phyloP scores from a whole-genome alignment of 1,140 invertebrate genomes.

The Brachystomella parvula region DNA sequence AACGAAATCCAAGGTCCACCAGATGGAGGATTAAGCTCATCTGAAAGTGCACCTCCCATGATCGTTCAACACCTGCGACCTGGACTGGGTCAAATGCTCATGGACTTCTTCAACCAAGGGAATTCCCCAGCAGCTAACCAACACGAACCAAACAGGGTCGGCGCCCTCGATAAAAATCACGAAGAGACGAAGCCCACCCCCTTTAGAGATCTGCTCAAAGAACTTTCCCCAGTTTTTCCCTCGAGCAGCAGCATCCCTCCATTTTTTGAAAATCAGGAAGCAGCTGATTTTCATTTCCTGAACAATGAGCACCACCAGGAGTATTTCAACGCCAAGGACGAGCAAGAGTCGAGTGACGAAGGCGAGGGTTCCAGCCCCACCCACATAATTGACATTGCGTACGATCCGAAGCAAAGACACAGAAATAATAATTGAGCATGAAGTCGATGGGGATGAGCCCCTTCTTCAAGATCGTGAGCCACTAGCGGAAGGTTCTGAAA shows the following conservation, averaged over 20 bases:
- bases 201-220: constrained; percentile 19
- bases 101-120: constrained; percentile 21
- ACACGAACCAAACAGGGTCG: neutral
- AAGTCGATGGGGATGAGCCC: neutral
- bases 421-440: constrained; percentile 30
- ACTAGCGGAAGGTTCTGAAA: constrained; percentile 12
- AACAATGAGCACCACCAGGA: neutral
- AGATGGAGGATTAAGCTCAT: too few species aligned
- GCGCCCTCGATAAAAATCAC: neutral
- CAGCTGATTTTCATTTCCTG: neutral
- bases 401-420: constrained; percentile 22
- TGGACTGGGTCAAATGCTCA: neutral
- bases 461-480: constrained; percentile 3
- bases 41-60: too few species aligned
- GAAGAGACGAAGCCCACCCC: neutral
- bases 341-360: constrained; percentile 3
- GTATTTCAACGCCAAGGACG: neutral
- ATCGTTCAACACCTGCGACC: too few species aligned
- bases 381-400: constrained; percentile 32
- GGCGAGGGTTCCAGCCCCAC: constrained; percentile 13
- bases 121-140: neutral
- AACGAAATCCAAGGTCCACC: neutral
- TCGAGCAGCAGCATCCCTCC: neutral
- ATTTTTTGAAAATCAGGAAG: neutral
- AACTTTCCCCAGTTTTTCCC: neutral